Base-by-base conservation (phyloP, 2,888 invertebrate genomes). In the Chirona hameri region DNA sequence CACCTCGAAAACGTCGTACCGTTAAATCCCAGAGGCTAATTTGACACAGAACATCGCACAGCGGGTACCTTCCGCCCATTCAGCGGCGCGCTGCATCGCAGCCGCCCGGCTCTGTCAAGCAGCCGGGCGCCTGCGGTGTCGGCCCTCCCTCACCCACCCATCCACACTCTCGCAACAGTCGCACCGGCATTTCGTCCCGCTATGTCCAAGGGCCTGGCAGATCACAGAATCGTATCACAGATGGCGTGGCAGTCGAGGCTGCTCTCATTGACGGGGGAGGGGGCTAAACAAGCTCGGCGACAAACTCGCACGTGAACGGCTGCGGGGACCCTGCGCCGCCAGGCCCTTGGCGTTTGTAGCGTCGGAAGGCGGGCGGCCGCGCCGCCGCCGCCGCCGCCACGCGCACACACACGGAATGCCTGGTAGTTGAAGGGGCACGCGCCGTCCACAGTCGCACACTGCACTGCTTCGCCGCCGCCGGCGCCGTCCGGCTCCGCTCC, bases 191-290 rank as follows among this genome's bases (percentile, higher is more conserved):
- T 27, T n/a, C n/a, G 65, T 65, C 76, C 9, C 76, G 39, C 76
- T 31, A 46, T 21, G 18, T 31, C 76, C 76, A 76, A 76, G 76
- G 76, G 76, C 76, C 76, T 76, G 76, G 76, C 46, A 27, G 76
- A 76, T 76, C 76, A 76, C 76, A 76, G 76, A 76, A 46, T 46
- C 76, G 21, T 76, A 76, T 76, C 76, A 76, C 76, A 76, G 76
- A 46, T 76, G 46, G 76, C 76, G 27, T 39, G 76, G 76, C 46
- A 46, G 76, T 76, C 18, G 76, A 46, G 14, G 76, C 76, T 46
- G 76, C 46, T n/a, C 76, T 39, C 46, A 76, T 39, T 76, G 46
- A 76, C 76, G 14, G 76, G 69, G 69, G 76, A 46, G 46, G 76
- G 76, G 31, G 39, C 24, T 46, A 27, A 76, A 46, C 76, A 76